Evolutionary conservation across 2,113 vertebrate species (phyloP).

Genomic region (Heliornis fulica): DNA sequence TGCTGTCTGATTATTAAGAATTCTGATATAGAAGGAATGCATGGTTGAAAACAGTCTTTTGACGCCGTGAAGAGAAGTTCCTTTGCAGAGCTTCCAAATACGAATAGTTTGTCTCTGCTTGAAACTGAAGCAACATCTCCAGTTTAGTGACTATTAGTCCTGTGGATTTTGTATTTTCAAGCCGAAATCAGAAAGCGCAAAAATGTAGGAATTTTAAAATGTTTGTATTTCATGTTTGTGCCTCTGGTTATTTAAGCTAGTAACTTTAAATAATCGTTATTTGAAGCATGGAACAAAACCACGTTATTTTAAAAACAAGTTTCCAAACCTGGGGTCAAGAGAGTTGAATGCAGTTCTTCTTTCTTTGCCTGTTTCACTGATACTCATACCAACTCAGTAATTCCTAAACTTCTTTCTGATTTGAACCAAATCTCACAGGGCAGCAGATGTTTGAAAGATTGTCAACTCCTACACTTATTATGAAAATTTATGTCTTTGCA

Average conservation of each 20-base stretch:
- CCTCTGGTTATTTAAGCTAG: neutral
- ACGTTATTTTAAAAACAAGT: neutral
- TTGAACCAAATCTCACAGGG: neutral
- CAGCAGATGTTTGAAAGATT: neutral
- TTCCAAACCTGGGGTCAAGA: neutral
- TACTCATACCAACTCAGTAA: neutral
- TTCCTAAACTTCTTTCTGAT: neutral
- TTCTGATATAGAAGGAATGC: neutral
- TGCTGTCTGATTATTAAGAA: neutral
- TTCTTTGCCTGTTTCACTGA: neutral
- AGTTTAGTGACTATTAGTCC: neutral
- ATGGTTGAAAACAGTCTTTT: neutral
- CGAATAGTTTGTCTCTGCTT: neutral
- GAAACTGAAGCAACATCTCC: neutral
- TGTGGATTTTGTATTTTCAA: neutral
- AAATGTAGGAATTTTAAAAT: neutral
- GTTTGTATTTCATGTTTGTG: neutral
- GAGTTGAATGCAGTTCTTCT: neutral
- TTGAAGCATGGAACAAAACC: neutral
- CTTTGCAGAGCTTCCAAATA: neutral
- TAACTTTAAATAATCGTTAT: neutral
- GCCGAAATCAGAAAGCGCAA: neutral
- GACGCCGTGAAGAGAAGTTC: neutral
- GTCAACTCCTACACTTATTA: neutral
- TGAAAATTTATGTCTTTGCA: conserved; percentile 29